Evolutionary conservation across 2,888 invertebrate genomes (phyloP).

Genomic region (Phyllotreta cruciferae): DNA sequence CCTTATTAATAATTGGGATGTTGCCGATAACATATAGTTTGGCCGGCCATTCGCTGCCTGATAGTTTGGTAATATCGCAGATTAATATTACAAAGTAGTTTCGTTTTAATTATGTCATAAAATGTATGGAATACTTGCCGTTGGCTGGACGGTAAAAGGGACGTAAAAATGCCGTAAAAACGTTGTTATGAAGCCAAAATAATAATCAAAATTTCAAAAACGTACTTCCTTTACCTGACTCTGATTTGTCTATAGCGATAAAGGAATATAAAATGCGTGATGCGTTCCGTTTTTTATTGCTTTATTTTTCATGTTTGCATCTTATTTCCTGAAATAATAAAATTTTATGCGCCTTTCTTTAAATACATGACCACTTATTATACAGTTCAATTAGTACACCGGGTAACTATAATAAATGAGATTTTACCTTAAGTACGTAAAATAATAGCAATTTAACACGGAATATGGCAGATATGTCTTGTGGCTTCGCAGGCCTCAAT

Average conservation of each 20-base stretch:
- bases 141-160: constrained; percentile 22
- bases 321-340: constrained; percentile 56
- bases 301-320: constrained; percentile 54
- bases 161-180: constrained; percentile 36
- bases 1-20: not conserved
- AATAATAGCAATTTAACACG: not conserved
- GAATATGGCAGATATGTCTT: constrained; percentile 2
- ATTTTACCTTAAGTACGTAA: not conserved
- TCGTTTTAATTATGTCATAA: constrained; percentile 27
- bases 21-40: constrained; percentile 8
- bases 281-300: constrained; percentile 56
- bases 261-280: constrained; percentile 53
- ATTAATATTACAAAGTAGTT: constrained; percentile 31
- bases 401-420: not conserved
- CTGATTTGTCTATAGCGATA: constrained; percentile 53
- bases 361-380: constrained; percentile 41
- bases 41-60: constrained; percentile 5
- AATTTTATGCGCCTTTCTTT: constrained; percentile 52
- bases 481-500: not conserved
- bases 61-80: constrained; percentile 7
- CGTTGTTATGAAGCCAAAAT: constrained; percentile 35
- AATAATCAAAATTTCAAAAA: constrained; percentile 52
- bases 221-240: constrained; percentile 51
- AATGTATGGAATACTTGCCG: constrained; percentile 26
- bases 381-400: no score